Percentiles rank a stretch among this genome's conserved stretches.
phyloP scores from a whole-genome alignment of 2,797 vertebrate genomes.

The Neolamprologus multifasciatus region DNA sequence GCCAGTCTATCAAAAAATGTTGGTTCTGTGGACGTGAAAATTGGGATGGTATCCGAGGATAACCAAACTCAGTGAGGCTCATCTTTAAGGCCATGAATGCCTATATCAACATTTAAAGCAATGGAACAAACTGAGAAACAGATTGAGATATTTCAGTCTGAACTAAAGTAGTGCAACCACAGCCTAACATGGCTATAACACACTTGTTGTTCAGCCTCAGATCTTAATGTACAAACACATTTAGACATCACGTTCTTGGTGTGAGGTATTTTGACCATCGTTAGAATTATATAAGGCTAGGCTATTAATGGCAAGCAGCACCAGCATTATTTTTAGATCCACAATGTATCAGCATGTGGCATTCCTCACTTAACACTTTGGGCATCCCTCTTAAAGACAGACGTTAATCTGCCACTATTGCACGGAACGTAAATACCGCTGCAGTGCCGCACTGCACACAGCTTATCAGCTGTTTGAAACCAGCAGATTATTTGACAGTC shows the following conservation, averaged over 20 bases:
- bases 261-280: not conserved
- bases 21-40: not conserved
- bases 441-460: slow-evolving; percentile 54
- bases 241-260: slow-evolving; percentile 5
- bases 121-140: not conserved
- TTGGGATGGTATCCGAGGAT: not conserved
- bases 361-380: not conserved
- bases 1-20: not conserved
- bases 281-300: not conserved
- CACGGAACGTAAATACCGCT: slow-evolving; percentile 11
- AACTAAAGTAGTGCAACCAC: not conserved
- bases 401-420: slow-evolving; percentile 18
- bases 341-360: not conserved
- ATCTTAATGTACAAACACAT: not conserved
- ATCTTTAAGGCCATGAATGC: not conserved
- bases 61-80: not conserved
- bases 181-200: not conserved
- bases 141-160: not conserved
- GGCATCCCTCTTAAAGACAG: not conserved
- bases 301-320: not conserved
- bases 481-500: slow-evolving; percentile 55
- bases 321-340: not conserved
- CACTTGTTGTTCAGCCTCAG: not conserved
- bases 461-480: slow-evolving; percentile 33
- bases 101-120: not conserved